phyloP scores from a whole-genome alignment of 2,888 invertebrate genomes.

The Antheraea yamamai region DNA sequence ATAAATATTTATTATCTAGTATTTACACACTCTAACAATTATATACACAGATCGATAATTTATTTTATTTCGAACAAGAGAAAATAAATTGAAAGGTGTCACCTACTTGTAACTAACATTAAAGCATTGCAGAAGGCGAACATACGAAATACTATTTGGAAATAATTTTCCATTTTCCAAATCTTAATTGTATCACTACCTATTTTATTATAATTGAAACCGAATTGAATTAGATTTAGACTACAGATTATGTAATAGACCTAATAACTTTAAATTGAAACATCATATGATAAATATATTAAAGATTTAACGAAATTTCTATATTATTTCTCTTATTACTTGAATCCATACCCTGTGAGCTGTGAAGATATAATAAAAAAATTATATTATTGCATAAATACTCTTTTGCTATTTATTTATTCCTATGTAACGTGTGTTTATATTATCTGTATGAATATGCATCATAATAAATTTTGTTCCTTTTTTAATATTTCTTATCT shows the following conservation, averaged over 20 bases:
- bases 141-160: slow-evolving; percentile 59
- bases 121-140: slow-evolving; percentile 80
- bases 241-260: slow-evolving; percentile 7
- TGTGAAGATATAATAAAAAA: slow-evolving; percentile 13
- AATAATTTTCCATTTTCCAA: slow-evolving; percentile 34
- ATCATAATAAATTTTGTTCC: background rate
- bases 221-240: slow-evolving; percentile 9
- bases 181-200: slow-evolving; percentile 11
- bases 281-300: background rate
- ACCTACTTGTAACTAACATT: slow-evolving; percentile 69
- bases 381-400: background rate
- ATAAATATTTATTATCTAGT: slow-evolving; percentile 65
- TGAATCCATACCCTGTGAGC: slow-evolving; percentile 37
- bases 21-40: slow-evolving; percentile 76
- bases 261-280: background rate
- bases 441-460: background rate
- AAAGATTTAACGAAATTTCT: background rate
- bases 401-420: background rate
- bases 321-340: slow-evolving; percentile 25
- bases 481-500: background rate
- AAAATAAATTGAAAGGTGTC: slow-evolving; percentile 55
- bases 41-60: slow-evolving; percentile 77
- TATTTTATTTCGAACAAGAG: slow-evolving; percentile 16
- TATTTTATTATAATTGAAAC: slow-evolving; percentile 7
- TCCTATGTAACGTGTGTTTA: background rate